Base-by-base conservation (phyloP, 1,140 invertebrate species). In the Nasonia vitripennis region DNA sequence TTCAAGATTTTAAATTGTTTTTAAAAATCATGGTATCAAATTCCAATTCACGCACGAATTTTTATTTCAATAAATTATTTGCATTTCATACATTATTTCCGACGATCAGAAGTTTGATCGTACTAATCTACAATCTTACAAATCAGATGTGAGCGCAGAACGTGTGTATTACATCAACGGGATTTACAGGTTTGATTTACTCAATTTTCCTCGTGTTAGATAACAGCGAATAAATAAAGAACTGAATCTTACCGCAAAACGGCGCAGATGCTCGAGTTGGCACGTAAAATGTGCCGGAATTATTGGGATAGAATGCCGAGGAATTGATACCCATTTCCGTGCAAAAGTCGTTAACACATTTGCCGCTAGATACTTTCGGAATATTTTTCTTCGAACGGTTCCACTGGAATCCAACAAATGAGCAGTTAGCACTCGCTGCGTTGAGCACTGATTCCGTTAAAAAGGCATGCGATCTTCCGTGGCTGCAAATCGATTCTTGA, bases 381-480 rank as follows among this genome's bases (percentile, higher is more conserved):
- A 89, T 45, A 87, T 14, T 93, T 9, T 45, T 45, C 41, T 89
- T 87, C 90, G 93, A 93, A 23, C 93, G 87, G 80, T 95, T 92
- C 95, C 95, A 95, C 17, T 87, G 88, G 78, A 92, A 93, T 12
- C 92, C 94, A 87, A 92, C 91, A 82, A 95, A 95, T 0, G 91
- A 92, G 84, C 94, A 95, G 87, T 94, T 94, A 6, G 87, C 87
- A 2, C 82, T n/a, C 48, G 88, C 91, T 7, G 88, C 88, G 1
- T 88, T 83, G 12, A 93, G 89, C 78, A 95, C 87, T 1, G 94
- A 95, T 86, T 95, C 94, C 0, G 93, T 95, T 73, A 95, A 93
- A n/a, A 95, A 93, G 3, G 94, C 14, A 71, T 95, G 94, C 1
- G 95, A 94, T 5, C 94, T 92, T 17, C 94, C 94, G 86, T 95